Evolutionary conservation across 2,888 invertebrate species (phyloP).

Genomic region (Philopedon plagiatum): DNA sequence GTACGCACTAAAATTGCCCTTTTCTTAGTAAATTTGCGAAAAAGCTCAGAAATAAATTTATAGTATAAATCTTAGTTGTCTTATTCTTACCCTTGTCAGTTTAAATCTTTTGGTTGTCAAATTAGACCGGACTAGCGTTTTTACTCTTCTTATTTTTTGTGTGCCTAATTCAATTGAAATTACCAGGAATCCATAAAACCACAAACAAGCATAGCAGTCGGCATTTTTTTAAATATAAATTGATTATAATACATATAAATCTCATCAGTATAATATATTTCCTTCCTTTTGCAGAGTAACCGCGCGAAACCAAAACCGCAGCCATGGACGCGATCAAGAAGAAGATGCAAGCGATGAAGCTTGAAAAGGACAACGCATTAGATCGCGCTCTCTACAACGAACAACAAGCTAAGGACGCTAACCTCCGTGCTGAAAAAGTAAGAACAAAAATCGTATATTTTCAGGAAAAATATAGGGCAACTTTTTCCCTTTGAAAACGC

Average conservation of each 20-base stretch:
- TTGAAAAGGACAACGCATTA: conserved; percentile 99
- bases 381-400: conserved; percentile 98
- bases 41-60: no score
- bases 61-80: no score
- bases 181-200: no score
- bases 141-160: no score
- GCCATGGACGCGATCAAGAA: conserved; percentile 99
- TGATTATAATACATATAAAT: background rate
- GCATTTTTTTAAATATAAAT: background rate
- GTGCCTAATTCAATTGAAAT: no score
- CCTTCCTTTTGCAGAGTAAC: conserved; percentile 39
- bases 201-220: no score
- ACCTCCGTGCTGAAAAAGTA: conserved; percentile 90
- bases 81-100: no score
- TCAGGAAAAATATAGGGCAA: no score
- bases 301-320: conserved; percentile 73
- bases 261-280: background rate
- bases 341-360: conserved; percentile 99
- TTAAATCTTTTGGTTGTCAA: no score
- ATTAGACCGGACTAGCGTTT: no score
- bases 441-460: conserved; percentile 23
- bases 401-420: conserved; percentile 94
- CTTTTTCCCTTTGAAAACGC: background rate
- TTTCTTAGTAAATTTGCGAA: no score
- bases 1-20: no score